phyloP scores from a whole-genome alignment of 1,140 invertebrate genomes.

The Holotrichia oblita region DNA sequence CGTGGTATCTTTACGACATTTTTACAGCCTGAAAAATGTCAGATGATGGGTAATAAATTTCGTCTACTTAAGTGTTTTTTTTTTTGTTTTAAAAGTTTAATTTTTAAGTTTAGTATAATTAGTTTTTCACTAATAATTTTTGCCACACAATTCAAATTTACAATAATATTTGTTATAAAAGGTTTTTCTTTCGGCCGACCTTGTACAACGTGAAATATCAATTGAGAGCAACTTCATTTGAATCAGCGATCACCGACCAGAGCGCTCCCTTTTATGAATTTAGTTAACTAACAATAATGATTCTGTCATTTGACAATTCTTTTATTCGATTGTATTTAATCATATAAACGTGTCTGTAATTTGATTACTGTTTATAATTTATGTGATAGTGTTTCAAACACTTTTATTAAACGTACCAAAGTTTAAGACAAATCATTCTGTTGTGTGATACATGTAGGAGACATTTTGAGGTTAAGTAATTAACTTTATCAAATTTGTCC shows the following conservation, averaged over 20 bases:
- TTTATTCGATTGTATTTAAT: conserved; percentile 11
- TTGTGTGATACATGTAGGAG: not conserved
- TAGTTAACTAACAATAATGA: not conserved
- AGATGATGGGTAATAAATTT: too few relatives aligned
- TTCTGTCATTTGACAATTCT: conserved; percentile 10
- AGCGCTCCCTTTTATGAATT: not conserved
- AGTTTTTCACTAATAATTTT: too few relatives aligned
- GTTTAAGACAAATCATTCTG: not conserved
- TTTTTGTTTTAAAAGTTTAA: too few relatives aligned
- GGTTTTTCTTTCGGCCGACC: not conserved
- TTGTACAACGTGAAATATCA: not conserved
- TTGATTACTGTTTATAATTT: not conserved
- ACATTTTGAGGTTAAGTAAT: conserved; percentile 31
- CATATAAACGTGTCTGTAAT: conserved; percentile 2
- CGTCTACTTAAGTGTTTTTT: too few relatives aligned
- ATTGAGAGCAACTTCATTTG: too few relatives aligned
- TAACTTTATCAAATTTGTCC: conserved; percentile 24
- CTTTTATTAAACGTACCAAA: not conserved
- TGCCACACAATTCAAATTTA: too few relatives aligned
- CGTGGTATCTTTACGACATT: not conserved
- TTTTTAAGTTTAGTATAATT: too few relatives aligned
- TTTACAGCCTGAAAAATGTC: not conserved
- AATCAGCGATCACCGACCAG: not conserved
- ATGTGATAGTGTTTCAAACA: not conserved
- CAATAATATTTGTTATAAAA: too few relatives aligned